Percentiles rank a stretch among this genome's conserved stretches.
Conservation (phyloP, 2,888 invertebrate genomes). For the Lacanobia oleracea region DNA sequence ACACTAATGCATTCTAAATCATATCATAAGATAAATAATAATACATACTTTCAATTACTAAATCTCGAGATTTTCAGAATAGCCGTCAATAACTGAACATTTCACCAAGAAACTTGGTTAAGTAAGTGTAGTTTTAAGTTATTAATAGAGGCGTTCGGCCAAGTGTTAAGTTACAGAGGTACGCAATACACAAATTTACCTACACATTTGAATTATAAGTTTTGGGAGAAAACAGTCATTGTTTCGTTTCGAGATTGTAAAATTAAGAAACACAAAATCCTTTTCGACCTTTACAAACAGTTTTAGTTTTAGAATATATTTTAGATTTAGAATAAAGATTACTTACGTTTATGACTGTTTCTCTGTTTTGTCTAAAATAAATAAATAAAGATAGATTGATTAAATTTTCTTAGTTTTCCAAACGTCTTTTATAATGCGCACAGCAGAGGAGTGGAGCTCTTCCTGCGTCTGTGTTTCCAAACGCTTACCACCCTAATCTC, state of each 20-base stretch:
- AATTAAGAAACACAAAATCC: background rate
- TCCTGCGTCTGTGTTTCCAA: too few relatives aligned
- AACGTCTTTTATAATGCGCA: too few relatives aligned
- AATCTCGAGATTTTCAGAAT: slow-evolving; percentile 9
- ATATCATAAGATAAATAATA: too few relatives aligned
- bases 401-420: background rate
- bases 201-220: slow-evolving; percentile 25
- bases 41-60: too few relatives aligned
- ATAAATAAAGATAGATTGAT: background rate
- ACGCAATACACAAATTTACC: background rate
- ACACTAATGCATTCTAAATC: too few relatives aligned
- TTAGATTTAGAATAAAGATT: background rate
- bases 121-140: slow-evolving; percentile 47
- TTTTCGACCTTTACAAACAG: background rate
- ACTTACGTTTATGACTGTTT: too few relatives aligned
- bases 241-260: background rate
- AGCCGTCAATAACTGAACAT: slow-evolving; percentile 29
- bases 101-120: slow-evolving; percentile 33
- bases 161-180: slow-evolving; percentile 25
- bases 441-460: too few relatives aligned
- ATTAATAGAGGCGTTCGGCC: slow-evolving; percentile 41
- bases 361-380: too few relatives aligned
- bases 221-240: background rate
- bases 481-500: too few relatives aligned
- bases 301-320: background rate